Conservation (phyloP, 2,113 vertebrate species). For the Lipotes vexillifer region DNA sequence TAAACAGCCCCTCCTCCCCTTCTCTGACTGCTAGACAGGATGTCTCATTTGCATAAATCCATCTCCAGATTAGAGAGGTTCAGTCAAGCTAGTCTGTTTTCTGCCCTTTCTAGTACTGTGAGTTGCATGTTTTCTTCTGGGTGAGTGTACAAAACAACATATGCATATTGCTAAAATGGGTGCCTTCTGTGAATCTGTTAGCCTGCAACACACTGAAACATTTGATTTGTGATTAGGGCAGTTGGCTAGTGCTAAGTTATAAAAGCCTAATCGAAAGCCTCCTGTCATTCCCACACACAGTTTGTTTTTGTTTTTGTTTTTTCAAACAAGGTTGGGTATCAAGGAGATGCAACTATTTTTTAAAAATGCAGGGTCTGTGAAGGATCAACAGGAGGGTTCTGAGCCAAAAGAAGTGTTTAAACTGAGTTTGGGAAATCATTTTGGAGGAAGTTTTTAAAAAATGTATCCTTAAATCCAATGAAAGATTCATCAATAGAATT, state of each 20-base stretch:
- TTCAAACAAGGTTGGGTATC: neutral
- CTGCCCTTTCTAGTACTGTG: neutral
- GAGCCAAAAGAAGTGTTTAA: neutral
- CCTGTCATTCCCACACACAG: neutral
- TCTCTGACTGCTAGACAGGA: neutral
- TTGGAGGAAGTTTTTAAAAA: neutral
- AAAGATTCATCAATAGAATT: neutral
- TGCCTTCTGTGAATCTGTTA: neutral
- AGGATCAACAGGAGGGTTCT: neutral
- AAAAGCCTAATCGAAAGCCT: neutral
- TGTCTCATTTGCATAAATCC: neutral
- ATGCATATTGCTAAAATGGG: neutral
- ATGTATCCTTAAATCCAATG: neutral
- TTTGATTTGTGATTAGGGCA: neutral
- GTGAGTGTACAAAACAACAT: neutral
- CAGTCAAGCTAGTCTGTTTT: neutral
- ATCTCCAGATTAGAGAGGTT: neutral
- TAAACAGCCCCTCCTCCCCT: neutral
- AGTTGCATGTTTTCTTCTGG: neutral
- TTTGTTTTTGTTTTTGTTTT: neutral
- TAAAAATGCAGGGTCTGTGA: neutral
- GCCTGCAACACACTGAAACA: neutral
- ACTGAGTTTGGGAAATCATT: neutral
- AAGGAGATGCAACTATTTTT: neutral
- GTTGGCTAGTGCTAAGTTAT: neutral